Conservation (phyloP, 2,797 vertebrate genomes). For the Poecilia picta region DNA sequence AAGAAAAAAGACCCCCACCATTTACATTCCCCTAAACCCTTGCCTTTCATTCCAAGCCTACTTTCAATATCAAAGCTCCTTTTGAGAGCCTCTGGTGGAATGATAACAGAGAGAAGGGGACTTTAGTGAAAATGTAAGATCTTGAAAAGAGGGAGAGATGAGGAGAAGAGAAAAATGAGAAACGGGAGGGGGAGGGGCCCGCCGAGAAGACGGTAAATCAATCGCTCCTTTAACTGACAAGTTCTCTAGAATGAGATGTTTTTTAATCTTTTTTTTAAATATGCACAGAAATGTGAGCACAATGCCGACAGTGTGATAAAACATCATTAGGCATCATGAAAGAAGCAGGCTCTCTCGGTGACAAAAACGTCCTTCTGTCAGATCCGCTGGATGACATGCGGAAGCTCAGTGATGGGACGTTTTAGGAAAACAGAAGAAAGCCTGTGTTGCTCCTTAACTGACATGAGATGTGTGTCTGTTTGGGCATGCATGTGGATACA, state of each 20-base stretch:
- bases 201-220: slow-evolving; percentile 65
- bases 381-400: slow-evolving; percentile 60
- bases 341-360: slow-evolving; percentile 48
- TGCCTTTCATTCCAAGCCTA: slow-evolving; percentile 78
- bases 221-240: slow-evolving; percentile 76
- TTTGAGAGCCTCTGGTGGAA: slow-evolving; percentile 80
- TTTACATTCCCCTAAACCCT: slow-evolving; percentile 79
- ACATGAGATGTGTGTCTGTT: slow-evolving; percentile 10
- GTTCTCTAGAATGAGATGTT: slow-evolving; percentile 59
- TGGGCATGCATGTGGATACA: not conserved
- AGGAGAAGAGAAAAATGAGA: slow-evolving; percentile 52
- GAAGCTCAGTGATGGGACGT: slow-evolving; percentile 38
- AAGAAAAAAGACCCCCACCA: slow-evolving; percentile 67
- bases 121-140: slow-evolving; percentile 80
- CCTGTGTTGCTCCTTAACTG: slow-evolving; percentile 23
- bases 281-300: slow-evolving; percentile 62
- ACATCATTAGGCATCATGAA: slow-evolving; percentile 70
- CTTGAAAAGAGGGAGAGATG: slow-evolving; percentile 70
- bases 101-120: slow-evolving; percentile 78
- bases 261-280: slow-evolving; percentile 48
- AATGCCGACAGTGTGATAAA: slow-evolving; percentile 64
- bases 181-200: slow-evolving; percentile 46
- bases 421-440: slow-evolving; percentile 24
- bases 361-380: slow-evolving; percentile 63
- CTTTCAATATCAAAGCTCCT: slow-evolving; percentile 84